Conservation (phyloP, 2,797 vertebrate genomes). For the Pagetopsis macropterus region DNA sequence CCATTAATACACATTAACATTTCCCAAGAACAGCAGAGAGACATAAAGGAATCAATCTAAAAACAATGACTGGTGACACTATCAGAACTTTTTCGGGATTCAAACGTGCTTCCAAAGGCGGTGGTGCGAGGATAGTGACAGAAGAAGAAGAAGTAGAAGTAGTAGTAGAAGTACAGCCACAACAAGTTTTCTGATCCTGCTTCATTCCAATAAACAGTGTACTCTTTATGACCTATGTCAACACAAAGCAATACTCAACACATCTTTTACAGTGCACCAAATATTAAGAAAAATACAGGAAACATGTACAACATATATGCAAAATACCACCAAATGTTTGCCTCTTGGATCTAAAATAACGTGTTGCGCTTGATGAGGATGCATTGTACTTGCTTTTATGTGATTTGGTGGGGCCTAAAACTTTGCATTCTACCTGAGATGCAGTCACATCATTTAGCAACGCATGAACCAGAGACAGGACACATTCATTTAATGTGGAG, state of each 20-base stretch:
- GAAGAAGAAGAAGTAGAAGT: slow-evolving; percentile 49
- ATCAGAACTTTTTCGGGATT: slow-evolving; percentile 70
- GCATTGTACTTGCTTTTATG: slow-evolving; percentile 66
- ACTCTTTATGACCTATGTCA: slow-evolving; percentile 85
- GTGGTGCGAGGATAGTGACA: slow-evolving; percentile 64
- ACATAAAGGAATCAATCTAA: slow-evolving; percentile 91
- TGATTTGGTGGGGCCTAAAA: slow-evolving; percentile 85
- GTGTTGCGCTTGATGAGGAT: slow-evolving; percentile 65
- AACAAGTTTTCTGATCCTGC: slow-evolving; percentile 87
- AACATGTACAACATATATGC: slow-evolving; percentile 95
- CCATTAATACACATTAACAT: slow-evolving; percentile 95
- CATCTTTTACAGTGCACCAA: slow-evolving; percentile 96
- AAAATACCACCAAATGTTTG: slow-evolving; percentile 80
- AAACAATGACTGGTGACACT: slow-evolving; percentile 89
- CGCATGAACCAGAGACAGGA: slow-evolving; percentile 96
- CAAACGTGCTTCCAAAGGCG: slow-evolving; percentile 87
- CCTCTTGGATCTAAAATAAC: slow-evolving; percentile 69
- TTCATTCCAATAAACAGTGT: slow-evolving; percentile 83
- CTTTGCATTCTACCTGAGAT: slow-evolving; percentile 99
- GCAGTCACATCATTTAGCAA: slow-evolving; percentile 90
- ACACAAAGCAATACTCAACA: slow-evolving; percentile 98
- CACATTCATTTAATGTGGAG: slow-evolving; percentile 74
- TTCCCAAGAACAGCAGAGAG: slow-evolving; percentile 97
- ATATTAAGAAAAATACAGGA: slow-evolving; percentile 94
- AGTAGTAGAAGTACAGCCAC: slow-evolving; percentile 62